phyloP scores from a whole-genome alignment of 2,888 invertebrate species.

The Habrosyne pyritoides region DNA sequence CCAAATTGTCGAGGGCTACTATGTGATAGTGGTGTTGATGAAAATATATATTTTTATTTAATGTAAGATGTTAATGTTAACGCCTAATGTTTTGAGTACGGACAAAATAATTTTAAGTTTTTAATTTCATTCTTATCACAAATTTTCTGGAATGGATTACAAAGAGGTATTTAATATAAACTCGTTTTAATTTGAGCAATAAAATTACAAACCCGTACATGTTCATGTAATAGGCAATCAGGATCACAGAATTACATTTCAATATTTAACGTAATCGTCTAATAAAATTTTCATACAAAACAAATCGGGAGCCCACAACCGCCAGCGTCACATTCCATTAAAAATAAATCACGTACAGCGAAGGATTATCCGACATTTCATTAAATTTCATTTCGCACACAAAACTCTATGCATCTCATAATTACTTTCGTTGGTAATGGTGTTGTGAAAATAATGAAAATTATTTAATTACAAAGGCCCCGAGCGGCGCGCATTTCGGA shows the following conservation, averaged over 20 bases:
- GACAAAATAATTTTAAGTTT: no score
- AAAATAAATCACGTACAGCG: constrained; percentile 26
- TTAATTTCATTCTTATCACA: no score
- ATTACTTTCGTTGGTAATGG: constrained; percentile 12
- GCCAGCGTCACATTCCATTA: constrained; percentile 8
- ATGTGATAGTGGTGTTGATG: no score
- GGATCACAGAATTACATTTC: not conserved
- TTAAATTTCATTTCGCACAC: constrained; percentile 28
- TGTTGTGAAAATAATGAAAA: constrained; percentile 45
- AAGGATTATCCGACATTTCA: constrained; percentile 32
- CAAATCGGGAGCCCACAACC: constrained; percentile 17
- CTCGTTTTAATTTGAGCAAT: not conserved
- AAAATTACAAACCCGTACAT: not conserved
- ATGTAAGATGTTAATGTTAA: no score
- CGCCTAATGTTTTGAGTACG: no score
- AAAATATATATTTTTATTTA: not conserved
- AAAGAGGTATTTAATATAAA: not conserved
- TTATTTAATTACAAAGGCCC: constrained; percentile 53
- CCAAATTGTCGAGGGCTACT: no score
- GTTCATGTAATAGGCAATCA: not conserved
- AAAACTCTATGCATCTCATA: constrained; percentile 7
- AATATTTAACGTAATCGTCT: not conserved
- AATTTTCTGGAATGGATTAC: not conserved
- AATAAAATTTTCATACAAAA: constrained; percentile 19
- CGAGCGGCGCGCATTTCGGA: constrained; percentile 36